These are phyloP conservation scores for Tyto alba DNA, from an alignment of 2,113 vertebrate species.

Conservation along the genomic window DNA sequence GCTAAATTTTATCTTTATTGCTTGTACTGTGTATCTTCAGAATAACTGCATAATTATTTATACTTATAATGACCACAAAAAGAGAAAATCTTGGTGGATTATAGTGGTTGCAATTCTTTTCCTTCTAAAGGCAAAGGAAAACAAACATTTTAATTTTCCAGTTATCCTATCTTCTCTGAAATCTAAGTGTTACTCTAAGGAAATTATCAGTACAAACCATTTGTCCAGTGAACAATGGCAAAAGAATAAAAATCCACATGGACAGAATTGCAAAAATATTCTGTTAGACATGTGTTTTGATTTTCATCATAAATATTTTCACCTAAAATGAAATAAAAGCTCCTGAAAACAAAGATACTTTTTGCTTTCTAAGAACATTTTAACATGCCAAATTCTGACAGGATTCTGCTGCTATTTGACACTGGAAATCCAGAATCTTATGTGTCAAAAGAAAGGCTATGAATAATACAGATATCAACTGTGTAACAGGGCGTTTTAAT, in stretches of 20 bases:
- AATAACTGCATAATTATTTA: neutral
- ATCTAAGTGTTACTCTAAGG: neutral
- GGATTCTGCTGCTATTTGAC: neutral
- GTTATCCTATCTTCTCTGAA: neutral
- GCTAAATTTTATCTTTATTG: neutral
- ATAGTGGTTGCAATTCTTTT: neutral
- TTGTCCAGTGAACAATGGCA: neutral
- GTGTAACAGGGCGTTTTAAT: neutral
- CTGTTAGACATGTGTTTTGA: neutral
- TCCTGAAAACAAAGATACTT: neutral
- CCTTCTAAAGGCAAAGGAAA: neutral
- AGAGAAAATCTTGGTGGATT: neutral
- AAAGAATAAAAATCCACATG: neutral
- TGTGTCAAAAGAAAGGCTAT: neutral
- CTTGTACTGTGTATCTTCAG: neutral
- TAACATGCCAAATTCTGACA: neutral
- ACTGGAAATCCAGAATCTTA: neutral
- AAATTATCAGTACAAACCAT: neutral
- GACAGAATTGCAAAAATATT: neutral
- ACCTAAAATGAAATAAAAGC: neutral
- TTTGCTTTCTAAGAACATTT: neutral
- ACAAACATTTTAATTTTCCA: neutral
- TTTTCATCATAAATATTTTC: neutral
- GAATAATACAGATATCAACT: neutral
- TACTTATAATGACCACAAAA: neutral